phyloP scores from a whole-genome alignment of 2,113 vertebrate genomes.

The Ibidorhyncha struthersii region DNA sequence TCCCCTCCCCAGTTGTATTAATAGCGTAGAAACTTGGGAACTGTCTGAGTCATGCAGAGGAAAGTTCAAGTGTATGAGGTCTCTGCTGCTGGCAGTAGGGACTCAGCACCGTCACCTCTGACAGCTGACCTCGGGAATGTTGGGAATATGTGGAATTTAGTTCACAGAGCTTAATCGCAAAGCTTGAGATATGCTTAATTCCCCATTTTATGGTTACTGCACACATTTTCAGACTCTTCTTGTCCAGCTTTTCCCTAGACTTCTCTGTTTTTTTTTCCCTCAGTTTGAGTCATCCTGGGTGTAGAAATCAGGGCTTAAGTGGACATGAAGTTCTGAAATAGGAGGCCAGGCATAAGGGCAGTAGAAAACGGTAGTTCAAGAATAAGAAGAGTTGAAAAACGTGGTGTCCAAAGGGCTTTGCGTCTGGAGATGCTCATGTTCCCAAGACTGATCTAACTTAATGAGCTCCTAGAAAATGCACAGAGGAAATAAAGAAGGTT shows the following conservation, averaged over 20 bases:
- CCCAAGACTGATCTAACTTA: neutral
- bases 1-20: neutral
- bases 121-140: neutral
- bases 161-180: neutral
- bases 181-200: fast-evolving
- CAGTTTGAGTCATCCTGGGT: neutral
- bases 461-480: neutral
- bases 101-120: neutral
- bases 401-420: neutral
- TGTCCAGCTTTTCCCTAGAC: neutral
- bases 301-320: neutral
- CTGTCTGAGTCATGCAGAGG: neutral
- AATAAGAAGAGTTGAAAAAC: neutral
- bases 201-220: neutral
- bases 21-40: neutral
- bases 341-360: neutral
- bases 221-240: neutral
- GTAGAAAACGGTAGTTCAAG: neutral
- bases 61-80: slow-evolving; percentile 10
- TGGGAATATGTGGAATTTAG: neutral
- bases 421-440: neutral
- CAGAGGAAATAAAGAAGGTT: neutral
- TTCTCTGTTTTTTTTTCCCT: neutral
- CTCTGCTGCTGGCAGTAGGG: neutral
- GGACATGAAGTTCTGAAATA: neutral